Percentiles rank a stretch among this genome's conserved stretches.
phyloP scores from a whole-genome alignment of 2,797 vertebrate species.

The Poeciliopsis paucimaculata region DNA sequence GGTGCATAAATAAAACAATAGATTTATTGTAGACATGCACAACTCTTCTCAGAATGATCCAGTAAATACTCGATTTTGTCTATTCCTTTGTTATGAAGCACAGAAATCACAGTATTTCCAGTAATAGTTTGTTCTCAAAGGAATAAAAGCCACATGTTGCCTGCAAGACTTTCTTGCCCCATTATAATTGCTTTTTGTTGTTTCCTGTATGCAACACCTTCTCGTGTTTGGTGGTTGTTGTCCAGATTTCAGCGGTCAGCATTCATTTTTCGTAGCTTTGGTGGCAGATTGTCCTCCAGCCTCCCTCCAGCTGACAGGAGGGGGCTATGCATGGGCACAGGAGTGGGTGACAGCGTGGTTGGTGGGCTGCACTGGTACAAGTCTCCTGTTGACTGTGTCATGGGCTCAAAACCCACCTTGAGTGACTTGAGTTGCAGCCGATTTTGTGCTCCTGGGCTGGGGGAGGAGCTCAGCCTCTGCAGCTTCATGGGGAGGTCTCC shows the following conservation, averaged over 20 bases:
- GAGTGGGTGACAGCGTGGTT: slow-evolving; percentile 54
- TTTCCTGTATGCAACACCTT: slow-evolving; percentile 6
- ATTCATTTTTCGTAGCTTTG: slow-evolving; percentile 83
- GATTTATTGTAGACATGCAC: slow-evolving; percentile 74
- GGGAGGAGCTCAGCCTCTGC: slow-evolving; percentile 80
- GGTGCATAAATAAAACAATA: slow-evolving; percentile 66
- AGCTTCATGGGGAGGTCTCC: slow-evolving; percentile 87
- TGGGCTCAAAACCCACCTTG: slow-evolving; percentile 81
- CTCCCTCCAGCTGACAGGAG: slow-evolving; percentile 65
- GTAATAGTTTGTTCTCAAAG: slow-evolving; percentile 51
- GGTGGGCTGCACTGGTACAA: slow-evolving; percentile 76
- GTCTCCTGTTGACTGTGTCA: slow-evolving; percentile 82
- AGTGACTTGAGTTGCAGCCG: slow-evolving; percentile 82
- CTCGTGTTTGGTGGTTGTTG: background rate
- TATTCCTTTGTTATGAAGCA: slow-evolving; percentile 58
- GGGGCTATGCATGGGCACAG: slow-evolving; percentile 60
- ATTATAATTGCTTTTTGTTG: background rate
- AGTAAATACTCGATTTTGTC: slow-evolving; percentile 34
- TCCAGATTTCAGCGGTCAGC: slow-evolving; percentile 70
- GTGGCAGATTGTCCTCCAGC: slow-evolving; percentile 82
- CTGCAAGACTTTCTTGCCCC: background rate
- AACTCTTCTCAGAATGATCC: slow-evolving; percentile 49
- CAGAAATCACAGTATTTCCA: slow-evolving; percentile 71
- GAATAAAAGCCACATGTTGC: background rate
- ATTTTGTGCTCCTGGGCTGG: slow-evolving; percentile 69